Evolutionary conservation across 2,888 invertebrate species (phyloP), one percentile per base, ranked within the genome.

Genomic region (Rhopalosiphum nymphaeae): DNA sequence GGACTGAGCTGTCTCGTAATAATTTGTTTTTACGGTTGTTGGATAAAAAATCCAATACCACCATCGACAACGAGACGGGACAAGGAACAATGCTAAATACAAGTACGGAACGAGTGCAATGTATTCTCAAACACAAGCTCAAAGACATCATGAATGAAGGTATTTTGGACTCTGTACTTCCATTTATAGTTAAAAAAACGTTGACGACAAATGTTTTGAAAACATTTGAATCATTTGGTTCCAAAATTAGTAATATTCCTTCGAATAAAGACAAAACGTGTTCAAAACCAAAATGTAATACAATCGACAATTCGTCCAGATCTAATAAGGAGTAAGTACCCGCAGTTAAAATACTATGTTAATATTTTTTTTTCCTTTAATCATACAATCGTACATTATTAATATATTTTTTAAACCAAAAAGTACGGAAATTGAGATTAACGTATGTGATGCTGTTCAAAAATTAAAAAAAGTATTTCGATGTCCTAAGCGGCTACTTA

Each of bases 381-480:
- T 46, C 26, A 91, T 78, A 9, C 36, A 78, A 56, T 29, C 44
- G 44, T 46, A 46, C 7, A 46, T 21, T 53, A 44, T 36, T 67
- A 53, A 84, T 91, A 29, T 16, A 53, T 78, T 78, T 78, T 36
- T 36, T 36, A 21, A 78, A 67, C 9, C 36, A 36, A 78, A 78
- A 89, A 98, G 97, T 46, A 97, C 97, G 4, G 98, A 98, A 95
- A 98, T 99, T 36, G 98, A 98, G 95, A 99, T 99, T 95, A 99
- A 99, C 96, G 99, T 99, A 0, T 98, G 98, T 95, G 99, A 99
- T 95, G 99, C 99, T 96, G 97, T 98, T 1, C 98, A 99, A 96
- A 98, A 98, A 93, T 96, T 98, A 94, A 98, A 98, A 95, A 98
- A 98, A 95, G 98, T 99, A 96, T 99, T 99, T 96, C 97, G 97